A percentile compares a stretch with the other conserved stretches of the same genome.
Evolutionary conservation across 2,888 invertebrate species (phyloP).

Genomic region (Hermaeophaga mercurialis): DNA sequence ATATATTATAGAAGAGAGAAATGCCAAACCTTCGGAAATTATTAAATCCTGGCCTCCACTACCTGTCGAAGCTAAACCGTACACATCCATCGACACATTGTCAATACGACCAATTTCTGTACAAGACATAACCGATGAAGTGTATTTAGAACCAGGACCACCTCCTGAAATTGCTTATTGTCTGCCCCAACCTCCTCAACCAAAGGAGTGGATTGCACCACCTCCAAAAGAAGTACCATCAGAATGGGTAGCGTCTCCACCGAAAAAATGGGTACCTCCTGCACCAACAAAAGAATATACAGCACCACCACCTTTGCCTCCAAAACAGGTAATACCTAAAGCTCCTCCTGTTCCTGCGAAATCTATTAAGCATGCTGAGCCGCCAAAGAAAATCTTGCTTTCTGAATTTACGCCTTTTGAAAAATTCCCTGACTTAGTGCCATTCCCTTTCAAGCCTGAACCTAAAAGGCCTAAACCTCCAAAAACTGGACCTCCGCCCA

Average conservation of each 20-base stretch:
- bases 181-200: conserved; percentile 14
- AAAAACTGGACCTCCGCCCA: conserved; percentile 61
- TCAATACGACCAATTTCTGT: conserved; percentile 55
- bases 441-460: conserved; percentile 60
- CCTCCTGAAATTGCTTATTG: conserved; percentile 69
- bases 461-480: conserved; percentile 55
- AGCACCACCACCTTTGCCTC: conserved; percentile 57
- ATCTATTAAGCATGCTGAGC: conserved; percentile 45
- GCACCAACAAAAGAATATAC: conserved; percentile 56
- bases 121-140: conserved; percentile 59
- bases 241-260: conserved; percentile 63
- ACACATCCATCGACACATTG: conserved; percentile 41
- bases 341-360: conserved; percentile 57
- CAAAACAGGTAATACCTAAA: conserved; percentile 55
- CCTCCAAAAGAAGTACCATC: conserved; percentile 59
- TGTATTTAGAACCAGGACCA: conserved; percentile 68
- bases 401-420: conserved; percentile 52
- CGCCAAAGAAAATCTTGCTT: conserved; percentile 44
- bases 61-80: conserved; percentile 44
- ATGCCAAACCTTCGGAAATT: conserved; percentile 57
- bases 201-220: conserved; percentile 21
- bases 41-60: conserved; percentile 60
- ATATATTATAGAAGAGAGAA: conserved; percentile 55
- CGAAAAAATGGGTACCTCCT: conserved; percentile 58
- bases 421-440: conserved; percentile 58